phyloP scores from a whole-genome alignment of 2,888 invertebrate species.

The Chromoteleia sp. region DNA sequence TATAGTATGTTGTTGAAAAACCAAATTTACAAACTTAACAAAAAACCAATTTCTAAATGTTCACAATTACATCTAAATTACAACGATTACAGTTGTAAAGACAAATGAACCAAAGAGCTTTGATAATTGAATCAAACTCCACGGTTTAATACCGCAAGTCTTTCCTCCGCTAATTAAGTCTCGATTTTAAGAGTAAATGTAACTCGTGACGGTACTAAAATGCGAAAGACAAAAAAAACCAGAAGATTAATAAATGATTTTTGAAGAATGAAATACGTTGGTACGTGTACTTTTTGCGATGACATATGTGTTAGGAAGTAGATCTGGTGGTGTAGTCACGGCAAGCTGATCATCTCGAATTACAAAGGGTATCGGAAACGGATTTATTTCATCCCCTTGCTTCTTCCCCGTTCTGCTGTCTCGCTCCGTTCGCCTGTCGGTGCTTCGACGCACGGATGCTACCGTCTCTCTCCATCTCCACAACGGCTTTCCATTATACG shows the following conservation, averaged over 20 bases:
- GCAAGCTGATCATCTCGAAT: constrained; percentile 84
- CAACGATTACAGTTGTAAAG: too few species aligned
- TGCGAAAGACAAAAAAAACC: neutral
- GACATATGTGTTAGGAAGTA: constrained; percentile 67
- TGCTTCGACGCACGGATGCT: constrained; percentile 33
- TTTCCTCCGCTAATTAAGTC: too few species aligned
- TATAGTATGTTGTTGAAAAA: too few species aligned
- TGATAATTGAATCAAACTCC: too few species aligned
- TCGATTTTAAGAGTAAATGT: too few species aligned
- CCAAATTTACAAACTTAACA: too few species aligned
- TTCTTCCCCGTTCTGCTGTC: constrained; percentile 50
- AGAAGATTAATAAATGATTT: constrained; percentile 3
- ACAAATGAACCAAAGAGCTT: too few species aligned
- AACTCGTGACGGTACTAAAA: too few species aligned
- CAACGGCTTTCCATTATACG: constrained; percentile 71
- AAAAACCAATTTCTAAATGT: too few species aligned
- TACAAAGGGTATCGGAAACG: constrained; percentile 82
- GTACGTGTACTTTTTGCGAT: constrained; percentile 26
- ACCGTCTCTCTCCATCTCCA: constrained; percentile 54
- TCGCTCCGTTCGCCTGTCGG: constrained; percentile 3
- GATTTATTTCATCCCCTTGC: constrained; percentile 68
- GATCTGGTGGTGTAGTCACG: constrained; percentile 68
- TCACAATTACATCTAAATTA: too few species aligned
- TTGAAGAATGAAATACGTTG: constrained; percentile 8
- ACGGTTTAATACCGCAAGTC: too few species aligned